These are phyloP conservation scores for Centropus unirufus DNA, from an alignment of 2,113 vertebrate genomes.

Conservation along the genomic window DNA sequence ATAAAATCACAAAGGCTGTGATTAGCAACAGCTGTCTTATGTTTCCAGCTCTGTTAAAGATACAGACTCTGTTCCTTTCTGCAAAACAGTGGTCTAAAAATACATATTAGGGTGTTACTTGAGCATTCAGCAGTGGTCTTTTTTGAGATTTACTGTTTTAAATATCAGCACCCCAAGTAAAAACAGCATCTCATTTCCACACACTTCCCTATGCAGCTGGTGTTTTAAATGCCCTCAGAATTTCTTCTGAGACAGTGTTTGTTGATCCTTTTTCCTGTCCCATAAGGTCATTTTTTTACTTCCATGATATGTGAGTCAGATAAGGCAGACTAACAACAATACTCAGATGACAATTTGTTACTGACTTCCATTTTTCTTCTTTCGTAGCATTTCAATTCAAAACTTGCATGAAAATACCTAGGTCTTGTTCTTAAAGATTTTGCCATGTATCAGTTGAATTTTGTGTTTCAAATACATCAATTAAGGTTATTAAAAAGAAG, in stretches of 20 bases:
- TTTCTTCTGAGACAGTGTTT: background rate
- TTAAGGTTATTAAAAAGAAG: background rate
- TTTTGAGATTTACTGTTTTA: background rate
- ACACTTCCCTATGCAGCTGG: background rate
- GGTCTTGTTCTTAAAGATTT: background rate
- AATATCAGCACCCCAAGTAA: background rate
- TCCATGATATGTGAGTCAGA: background rate
- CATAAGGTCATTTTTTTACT: background rate
- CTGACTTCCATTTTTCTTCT: background rate
- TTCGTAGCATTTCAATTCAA: background rate
- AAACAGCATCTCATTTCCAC: background rate
- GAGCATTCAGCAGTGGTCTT: background rate
- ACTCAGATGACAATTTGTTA: background rate
- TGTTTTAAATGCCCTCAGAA: background rate
- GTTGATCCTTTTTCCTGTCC: background rate
- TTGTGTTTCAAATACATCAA: background rate
- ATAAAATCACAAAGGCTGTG: background rate
- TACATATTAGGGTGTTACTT: background rate
- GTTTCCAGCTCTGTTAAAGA: background rate
- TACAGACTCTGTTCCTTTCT: background rate
- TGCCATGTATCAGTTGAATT: background rate
- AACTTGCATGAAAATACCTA: background rate
- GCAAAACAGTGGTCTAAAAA: background rate
- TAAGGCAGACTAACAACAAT: background rate
- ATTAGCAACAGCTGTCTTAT: background rate